Conservation (phyloP, 2,797 vertebrate species). For the Bovichtus diacanthus region DNA sequence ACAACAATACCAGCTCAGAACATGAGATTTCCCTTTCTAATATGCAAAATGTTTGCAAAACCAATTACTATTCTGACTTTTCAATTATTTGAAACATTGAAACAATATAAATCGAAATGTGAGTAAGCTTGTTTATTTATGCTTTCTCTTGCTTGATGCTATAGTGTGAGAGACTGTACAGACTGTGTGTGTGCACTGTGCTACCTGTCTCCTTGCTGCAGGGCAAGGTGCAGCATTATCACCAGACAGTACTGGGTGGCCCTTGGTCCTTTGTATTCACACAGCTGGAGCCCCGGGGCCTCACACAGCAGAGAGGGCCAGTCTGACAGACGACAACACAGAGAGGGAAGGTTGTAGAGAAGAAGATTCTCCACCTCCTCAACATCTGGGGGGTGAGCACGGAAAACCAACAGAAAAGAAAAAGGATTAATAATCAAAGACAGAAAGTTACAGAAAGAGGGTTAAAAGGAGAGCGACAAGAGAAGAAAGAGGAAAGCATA, state of each 20-base stretch:
- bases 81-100: background rate
- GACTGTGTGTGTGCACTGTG: background rate
- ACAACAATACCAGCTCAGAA: slow-evolving; percentile 8
- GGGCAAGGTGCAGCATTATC: slow-evolving; percentile 87
- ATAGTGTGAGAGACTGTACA: background rate
- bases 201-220: slow-evolving; percentile 90
- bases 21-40: background rate
- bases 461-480: background rate
- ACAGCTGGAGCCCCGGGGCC: slow-evolving; percentile 74
- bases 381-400: slow-evolving; percentile 73
- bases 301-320: slow-evolving; percentile 87
- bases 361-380: slow-evolving; percentile 87
- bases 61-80: slow-evolving; percentile 2
- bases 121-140: background rate
- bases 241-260: slow-evolving; percentile 89
- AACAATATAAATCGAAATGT: background rate
- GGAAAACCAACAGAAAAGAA: slow-evolving; percentile 17
- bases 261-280: slow-evolving; percentile 81
- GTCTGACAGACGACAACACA: slow-evolving; percentile 86
- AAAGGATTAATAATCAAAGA: slow-evolving; percentile 5
- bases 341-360: slow-evolving; percentile 83
- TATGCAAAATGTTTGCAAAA: slow-evolving; percentile 6
- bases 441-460: background rate
- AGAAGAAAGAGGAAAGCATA: slow-evolving; percentile 2
- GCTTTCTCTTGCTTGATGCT: background rate